Evolutionary conservation across 1,140 invertebrate species (phyloP), one percentile per base, ranked within the genome.

Genomic region (Lepidurus arcticus): DNA sequence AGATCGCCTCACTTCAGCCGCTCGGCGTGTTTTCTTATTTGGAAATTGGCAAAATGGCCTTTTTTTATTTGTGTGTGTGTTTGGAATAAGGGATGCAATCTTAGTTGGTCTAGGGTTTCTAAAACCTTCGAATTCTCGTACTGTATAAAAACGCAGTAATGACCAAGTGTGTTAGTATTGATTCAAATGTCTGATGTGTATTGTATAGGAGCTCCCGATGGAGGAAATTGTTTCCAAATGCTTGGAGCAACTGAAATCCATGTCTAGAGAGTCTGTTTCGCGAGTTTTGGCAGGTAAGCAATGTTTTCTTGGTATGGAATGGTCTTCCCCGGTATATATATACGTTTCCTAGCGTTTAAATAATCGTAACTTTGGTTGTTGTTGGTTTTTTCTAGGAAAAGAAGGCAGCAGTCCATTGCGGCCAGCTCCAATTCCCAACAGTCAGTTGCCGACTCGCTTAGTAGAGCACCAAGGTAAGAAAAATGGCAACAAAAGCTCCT

Each of bases 201-300:
- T 76, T 42, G 78, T 81, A 53, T 47, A 82, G 81, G 80, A 81
- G 44, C 65, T 82, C 42, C 42, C 74, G 73, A 73, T 83, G 42
- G 80, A 82, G 53, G 83, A 83, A 76, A 74, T 84, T 13, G 83
- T 83, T 80, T 78, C 82, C 24, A 81, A 82, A 47, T 84, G 83
- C 80, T 78, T 83, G 21, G 80, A 84, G 10, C 82, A 84, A 74
- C 79, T 84, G 34, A 74, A 82, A 43, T 80, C 81, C 65, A 82
- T 83, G 83, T 83, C 83, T n/a, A 78, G 79, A 42, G 83, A 82
- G 78, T 81, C 82, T 44, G 82, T 84, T 47, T 77, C 80, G 21
- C 78, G 78, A n/a, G 80, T 80, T 75, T 79, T 84, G 24, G 80
- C 83, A 80, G 83, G 83, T 82, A 78, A 79, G 75, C 81, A 16